Evolutionary conservation across 1,140 invertebrate genomes (phyloP).

Genomic region (Zelostemma sp.): DNA sequence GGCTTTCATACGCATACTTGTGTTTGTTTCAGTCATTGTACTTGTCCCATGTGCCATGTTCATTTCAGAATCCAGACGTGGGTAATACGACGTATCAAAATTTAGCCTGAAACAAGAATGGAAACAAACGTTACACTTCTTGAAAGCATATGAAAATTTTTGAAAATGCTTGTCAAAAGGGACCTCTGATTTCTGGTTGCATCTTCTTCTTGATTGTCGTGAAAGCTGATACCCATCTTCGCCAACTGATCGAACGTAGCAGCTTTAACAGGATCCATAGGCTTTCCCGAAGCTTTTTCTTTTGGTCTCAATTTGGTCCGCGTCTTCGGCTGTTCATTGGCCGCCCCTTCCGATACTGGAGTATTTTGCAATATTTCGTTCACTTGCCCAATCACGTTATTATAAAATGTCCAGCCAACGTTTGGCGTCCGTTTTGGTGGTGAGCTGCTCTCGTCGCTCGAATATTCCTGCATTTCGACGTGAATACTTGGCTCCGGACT

Average conservation of each 20-base stretch:
- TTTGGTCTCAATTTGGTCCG: constrained; percentile 12
- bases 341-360: constrained; percentile 21
- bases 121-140: too few species aligned
- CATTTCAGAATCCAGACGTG: constrained; percentile 52
- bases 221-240: constrained; percentile 67
- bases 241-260: constrained; percentile 69
- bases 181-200: constrained; percentile 40
- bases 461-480: constrained; percentile 74
- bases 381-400: constrained; percentile 75
- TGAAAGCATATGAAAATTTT: not conserved
- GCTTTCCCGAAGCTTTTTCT: constrained; percentile 43
- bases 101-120: constrained; percentile 62
- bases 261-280: constrained; percentile 64
- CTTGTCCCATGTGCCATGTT: constrained; percentile 53
- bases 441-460: constrained; percentile 69
- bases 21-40: constrained; percentile 66
- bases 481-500: constrained; percentile 74
- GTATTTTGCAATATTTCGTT: constrained; percentile 70
- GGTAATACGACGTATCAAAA: constrained; percentile 65
- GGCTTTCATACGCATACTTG: constrained; percentile 75
- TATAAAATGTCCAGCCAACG: constrained; percentile 77
- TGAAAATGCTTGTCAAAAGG: not conserved
- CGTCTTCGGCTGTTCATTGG: constrained; percentile 34
- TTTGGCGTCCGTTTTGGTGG: constrained; percentile 68
- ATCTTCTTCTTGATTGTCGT: constrained; percentile 54